phyloP scores from a whole-genome alignment of 2,797 vertebrate genomes.

The Diplodus sargus region DNA sequence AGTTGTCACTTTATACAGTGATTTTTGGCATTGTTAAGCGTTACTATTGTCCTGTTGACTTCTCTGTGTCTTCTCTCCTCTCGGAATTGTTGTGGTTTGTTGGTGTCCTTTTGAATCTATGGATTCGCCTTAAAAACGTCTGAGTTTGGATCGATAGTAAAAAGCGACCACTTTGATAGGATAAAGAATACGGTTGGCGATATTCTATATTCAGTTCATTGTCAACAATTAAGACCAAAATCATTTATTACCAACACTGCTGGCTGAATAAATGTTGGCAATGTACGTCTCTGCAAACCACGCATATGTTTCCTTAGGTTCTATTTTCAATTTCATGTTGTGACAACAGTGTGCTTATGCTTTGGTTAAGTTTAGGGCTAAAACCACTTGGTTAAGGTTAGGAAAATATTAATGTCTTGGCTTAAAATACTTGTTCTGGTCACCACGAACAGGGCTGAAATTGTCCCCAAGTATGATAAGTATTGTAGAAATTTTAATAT shows the following conservation, averaged over 20 bases:
- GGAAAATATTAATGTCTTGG: too few species aligned
- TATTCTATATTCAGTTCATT: constrained; percentile 6
- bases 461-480: too few species aligned
- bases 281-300: too few species aligned
- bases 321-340: too few species aligned
- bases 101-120: constrained; percentile 47
- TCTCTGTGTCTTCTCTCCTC: constrained; percentile 43
- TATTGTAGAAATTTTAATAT: too few species aligned
- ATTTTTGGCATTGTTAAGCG: constrained; percentile 40
- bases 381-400: too few species aligned
- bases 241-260: not conserved
- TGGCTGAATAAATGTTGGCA: too few species aligned
- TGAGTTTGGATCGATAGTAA: not conserved
- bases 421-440: too few species aligned
- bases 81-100: constrained; percentile 47
- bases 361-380: too few species aligned
- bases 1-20: constrained; percentile 15
- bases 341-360: too few species aligned
- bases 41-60: constrained; percentile 46
- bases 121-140: constrained; percentile 62
- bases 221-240: constrained; percentile 17
- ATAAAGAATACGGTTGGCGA: not conserved
- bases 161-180: not conserved
- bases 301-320: too few species aligned
- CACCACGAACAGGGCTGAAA: too few species aligned